These are phyloP conservation scores for Pituophis catenifer DNA, from an alignment of 2,113 vertebrate genomes.

Conservation along the genomic window DNA sequence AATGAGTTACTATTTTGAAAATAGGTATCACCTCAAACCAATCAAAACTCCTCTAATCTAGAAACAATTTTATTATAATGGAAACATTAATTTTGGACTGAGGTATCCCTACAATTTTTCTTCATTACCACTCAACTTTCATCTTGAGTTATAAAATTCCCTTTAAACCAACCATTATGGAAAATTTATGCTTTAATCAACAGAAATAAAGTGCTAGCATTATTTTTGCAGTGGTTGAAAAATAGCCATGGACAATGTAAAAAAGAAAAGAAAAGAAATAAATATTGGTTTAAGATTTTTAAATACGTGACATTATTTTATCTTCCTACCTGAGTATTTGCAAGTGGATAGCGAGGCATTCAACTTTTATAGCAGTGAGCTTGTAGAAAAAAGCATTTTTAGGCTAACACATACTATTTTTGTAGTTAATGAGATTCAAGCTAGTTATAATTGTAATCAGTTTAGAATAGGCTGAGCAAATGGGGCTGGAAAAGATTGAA, in stretches of 20 bases:
- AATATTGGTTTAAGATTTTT: background rate
- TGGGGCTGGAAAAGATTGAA: background rate
- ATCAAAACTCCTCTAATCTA: background rate
- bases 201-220: background rate
- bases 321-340: background rate
- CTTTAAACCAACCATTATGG: background rate
- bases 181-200: background rate
- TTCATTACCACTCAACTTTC: background rate
- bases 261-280: background rate
- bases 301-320: background rate
- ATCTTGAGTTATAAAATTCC: background rate
- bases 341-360: background rate
- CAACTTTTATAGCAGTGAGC: background rate
- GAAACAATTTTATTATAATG: background rate
- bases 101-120: background rate
- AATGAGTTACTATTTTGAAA: slow-evolving; percentile 7
- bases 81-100: background rate
- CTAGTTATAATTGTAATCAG: background rate
- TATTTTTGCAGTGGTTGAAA: background rate
- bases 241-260: background rate
- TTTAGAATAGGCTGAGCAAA: background rate
- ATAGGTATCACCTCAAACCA: slow-evolving; percentile 7
- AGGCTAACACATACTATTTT: background rate
- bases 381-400: background rate
- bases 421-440: background rate